Evolutionary conservation across 2,113 vertebrate genomes (phyloP).

Genomic region (Pedetes capensis): DNA sequence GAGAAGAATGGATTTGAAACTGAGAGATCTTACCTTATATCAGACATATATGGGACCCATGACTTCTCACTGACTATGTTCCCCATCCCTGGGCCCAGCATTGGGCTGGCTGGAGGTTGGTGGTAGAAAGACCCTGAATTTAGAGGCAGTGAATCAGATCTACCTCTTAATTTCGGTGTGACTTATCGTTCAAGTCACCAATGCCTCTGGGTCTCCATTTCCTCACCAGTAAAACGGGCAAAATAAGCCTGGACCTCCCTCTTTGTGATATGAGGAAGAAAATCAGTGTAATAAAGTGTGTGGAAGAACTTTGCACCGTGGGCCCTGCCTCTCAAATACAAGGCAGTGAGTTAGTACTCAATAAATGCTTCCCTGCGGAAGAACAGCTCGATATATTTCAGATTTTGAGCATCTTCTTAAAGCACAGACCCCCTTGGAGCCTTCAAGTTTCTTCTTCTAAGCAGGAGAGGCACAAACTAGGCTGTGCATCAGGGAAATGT

Average conservation of each 20-base stretch:
- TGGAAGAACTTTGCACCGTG: not conserved
- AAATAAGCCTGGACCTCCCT: not conserved
- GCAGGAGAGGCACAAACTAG: conserved; percentile 20
- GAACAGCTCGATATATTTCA: not conserved
- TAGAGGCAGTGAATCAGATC: not conserved
- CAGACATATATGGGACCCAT: accelerated
- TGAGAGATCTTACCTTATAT: not conserved
- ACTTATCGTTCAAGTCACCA: not conserved
- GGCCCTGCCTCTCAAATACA: not conserved
- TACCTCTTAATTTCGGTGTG: not conserved
- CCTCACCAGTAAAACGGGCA: not conserved
- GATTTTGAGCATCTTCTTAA: conserved; percentile 40
- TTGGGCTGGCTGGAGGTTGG: not conserved
- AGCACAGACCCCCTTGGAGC: not conserved
- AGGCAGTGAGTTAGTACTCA: not conserved
- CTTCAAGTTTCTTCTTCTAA: conserved; percentile 22
- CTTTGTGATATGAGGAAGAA: not conserved
- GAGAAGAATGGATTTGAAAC: not conserved
- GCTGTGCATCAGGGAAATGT: conserved; percentile 16
- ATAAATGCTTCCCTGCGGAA: not conserved
- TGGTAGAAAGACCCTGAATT: not conserved
- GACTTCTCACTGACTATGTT: not conserved
- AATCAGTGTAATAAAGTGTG: not conserved
- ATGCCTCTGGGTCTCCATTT: not conserved
- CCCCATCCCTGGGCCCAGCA: accelerated